Evolutionary conservation across 2,888 invertebrate species (phyloP).

Genomic region (Dorcus parallelipipedus): DNA sequence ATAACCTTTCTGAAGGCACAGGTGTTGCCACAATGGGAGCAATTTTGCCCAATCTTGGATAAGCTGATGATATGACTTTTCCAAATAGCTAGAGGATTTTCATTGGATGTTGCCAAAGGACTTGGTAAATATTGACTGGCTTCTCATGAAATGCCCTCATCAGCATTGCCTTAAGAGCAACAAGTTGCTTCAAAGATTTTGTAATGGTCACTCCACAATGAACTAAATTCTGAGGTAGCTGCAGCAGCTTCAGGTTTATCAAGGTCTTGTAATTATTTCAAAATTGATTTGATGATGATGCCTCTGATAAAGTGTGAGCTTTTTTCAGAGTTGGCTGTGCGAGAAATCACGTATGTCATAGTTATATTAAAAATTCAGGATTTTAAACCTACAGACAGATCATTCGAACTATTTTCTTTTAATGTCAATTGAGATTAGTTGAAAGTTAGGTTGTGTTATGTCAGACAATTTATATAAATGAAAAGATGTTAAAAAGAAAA

Average conservation of each 20-base stretch:
- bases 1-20: constrained; percentile 16
- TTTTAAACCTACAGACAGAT: too few relatives aligned
- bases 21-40: not conserved
- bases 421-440: too few relatives aligned
- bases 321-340: too few relatives aligned
- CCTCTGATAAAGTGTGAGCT: too few relatives aligned
- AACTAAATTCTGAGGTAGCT: not conserved
- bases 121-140: not conserved
- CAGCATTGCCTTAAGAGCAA: not conserved
- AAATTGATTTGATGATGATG: too few relatives aligned
- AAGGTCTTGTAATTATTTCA: not conserved
- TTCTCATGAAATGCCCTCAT: not conserved
- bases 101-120: not conserved
- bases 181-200: too few relatives aligned
- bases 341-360: too few relatives aligned
- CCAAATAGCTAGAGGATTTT: not conserved
- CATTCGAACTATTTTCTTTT: too few relatives aligned
- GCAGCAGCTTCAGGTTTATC: not conserved
- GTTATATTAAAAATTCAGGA: too few relatives aligned
- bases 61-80: not conserved
- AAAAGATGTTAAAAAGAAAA: too few relatives aligned
- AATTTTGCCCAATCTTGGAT: not conserved
- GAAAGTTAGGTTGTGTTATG: too few relatives aligned
- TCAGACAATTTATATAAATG: too few relatives aligned
- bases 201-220: not conserved